Evolutionary conservation across 2,113 vertebrate genomes (phyloP), one percentile per base, ranked within the genome.

Genomic region (Chauna torquata): DNA sequence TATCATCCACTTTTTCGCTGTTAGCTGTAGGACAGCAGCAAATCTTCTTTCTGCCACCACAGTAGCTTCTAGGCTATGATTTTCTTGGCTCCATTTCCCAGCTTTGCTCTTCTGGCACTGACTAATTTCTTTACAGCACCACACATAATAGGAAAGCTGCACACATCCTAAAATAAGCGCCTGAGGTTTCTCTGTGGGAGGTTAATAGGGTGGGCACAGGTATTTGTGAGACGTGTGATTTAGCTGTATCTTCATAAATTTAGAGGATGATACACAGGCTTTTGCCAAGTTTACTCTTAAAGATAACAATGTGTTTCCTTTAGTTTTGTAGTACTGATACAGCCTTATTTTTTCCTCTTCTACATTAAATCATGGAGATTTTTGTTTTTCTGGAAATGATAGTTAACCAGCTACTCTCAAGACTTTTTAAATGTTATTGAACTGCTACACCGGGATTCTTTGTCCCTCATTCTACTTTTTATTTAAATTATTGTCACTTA

Each of bases 41-140:
- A 93, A 87, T 95, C 42, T 79, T 47, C 30, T 57, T 92, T 74
- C 64, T 91, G 65, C 64, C 59, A 55, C 27, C 32, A 25, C 62
- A 57, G 40, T 69, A 74, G 44, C 45, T 70, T 89, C 44, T 32
- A 78, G 61, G 40, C 45, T 81, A 2, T 91, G 32, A 49, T 94
- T 94, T 94, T 95, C 74, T 89, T 85, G 74, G 81, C 69, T 91
- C 69, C 75, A 32, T 94, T 95, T 94, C 66, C 54, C 24, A 92
- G 47, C 28, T 71, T 92, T 90, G 38, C 57, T 57, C n/a, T 90
- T 82, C 45, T 27, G 78, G 75, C 91, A 68, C 61, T 57, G 49
- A 74, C 36, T 85, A 17, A 89, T 86, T 81, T 75, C 47, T 79
- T 85, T 45, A 40, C 8, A 62, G 66, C 52, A 85, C 32, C 27